phyloP scores from a whole-genome alignment of 2,888 invertebrate species.

The Pachymerium ferrugineum region DNA sequence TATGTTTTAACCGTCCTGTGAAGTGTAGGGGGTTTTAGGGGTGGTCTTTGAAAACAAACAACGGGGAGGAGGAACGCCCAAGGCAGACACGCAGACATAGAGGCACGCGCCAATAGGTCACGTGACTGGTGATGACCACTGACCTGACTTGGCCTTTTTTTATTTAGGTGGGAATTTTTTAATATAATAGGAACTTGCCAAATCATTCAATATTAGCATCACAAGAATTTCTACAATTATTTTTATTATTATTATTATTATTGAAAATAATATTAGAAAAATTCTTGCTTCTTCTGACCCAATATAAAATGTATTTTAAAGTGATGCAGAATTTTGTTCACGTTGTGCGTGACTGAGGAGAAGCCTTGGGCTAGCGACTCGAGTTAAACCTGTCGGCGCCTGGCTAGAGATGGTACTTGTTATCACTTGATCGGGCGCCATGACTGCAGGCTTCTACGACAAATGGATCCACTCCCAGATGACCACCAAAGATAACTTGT shows the following conservation, averaged over 20 bases:
- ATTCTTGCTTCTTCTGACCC: no score
- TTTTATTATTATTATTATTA: no score
- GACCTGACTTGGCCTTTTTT: not conserved
- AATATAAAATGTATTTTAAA: no score
- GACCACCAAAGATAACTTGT: slow-evolving; percentile 14
- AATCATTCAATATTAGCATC: slow-evolving; percentile 1
- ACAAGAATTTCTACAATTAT: slow-evolving; percentile 11
- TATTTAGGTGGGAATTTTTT: not conserved
- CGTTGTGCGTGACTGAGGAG: no score
- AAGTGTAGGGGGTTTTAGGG: not conserved
- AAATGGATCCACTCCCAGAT: slow-evolving; percentile 14
- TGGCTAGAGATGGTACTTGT: not conserved
- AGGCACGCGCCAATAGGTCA: slow-evolving; percentile 16
- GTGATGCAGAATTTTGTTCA: no score
- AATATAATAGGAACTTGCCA: slow-evolving; percentile 19
- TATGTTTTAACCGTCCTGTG: not conserved
- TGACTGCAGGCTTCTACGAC: slow-evolving; percentile 3
- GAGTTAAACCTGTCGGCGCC: slow-evolving; percentile 3
- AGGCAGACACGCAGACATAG: not conserved
- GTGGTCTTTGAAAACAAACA: slow-evolving; percentile 10
- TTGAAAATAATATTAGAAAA: no score
- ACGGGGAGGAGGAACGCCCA: slow-evolving; percentile 16
- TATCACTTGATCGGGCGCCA: slow-evolving; percentile 10
- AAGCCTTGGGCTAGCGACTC: slow-evolving; percentile 1
- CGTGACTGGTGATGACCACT: slow-evolving; percentile 4